Evolutionary conservation across 2,797 vertebrate species (phyloP).

Genomic region (Corythornis leucogaster): DNA sequence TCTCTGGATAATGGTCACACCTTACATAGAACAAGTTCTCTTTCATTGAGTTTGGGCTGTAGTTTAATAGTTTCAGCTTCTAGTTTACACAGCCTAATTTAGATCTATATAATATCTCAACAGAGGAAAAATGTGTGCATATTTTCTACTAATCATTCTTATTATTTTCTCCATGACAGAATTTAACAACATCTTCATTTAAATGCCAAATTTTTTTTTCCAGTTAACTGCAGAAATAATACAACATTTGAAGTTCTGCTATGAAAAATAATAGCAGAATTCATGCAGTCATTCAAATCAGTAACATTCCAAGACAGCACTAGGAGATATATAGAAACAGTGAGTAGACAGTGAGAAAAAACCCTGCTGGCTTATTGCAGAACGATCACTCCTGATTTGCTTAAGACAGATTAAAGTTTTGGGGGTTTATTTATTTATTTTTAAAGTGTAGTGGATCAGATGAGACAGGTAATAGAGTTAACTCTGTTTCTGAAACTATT

Average conservation of each 20-base stretch:
- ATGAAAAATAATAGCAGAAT: constrained; percentile 1
- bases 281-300: background rate
- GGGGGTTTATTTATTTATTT: background rate
- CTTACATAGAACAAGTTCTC: background rate
- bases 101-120: background rate
- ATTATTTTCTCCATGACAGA: constrained; percentile 27
- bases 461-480: background rate
- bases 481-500: too few species aligned
- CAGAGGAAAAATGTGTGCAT: background rate
- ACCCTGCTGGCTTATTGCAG: background rate
- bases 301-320: background rate
- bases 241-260: constrained; percentile 17
- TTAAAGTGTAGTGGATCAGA: background rate
- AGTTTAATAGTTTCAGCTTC: background rate
- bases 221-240: constrained; percentile 39
- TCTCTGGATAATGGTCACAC: background rate
- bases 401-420: background rate
- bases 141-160: constrained; percentile 47
- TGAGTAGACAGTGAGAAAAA: background rate
- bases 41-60: background rate
- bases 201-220: constrained; percentile 45
- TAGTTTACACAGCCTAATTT: background rate
- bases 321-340: background rate
- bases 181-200: constrained; percentile 56
- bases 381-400: background rate